A percentile compares a stretch with the other conserved stretches of the same genome.
Conservation (phyloP, 2,113 vertebrate genomes). For the Scopus umbretta region DNA sequence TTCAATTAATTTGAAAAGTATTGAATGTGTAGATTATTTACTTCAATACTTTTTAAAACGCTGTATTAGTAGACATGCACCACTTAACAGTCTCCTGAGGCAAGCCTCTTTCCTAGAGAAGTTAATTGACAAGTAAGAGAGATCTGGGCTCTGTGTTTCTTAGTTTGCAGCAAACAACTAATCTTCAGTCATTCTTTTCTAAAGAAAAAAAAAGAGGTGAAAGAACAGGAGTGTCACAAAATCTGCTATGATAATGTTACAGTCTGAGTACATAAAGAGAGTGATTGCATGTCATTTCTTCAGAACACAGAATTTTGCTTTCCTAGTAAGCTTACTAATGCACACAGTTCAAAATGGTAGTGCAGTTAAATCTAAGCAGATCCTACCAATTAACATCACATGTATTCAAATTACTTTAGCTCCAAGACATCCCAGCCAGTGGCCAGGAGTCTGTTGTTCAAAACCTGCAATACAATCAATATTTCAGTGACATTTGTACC, state of each 20-base stretch:
- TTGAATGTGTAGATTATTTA: not conserved
- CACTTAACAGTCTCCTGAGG: not conserved
- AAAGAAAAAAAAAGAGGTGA: not conserved
- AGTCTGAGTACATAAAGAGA: not conserved
- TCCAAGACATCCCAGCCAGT: not conserved
- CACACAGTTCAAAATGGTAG: not conserved
- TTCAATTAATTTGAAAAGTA: not conserved
- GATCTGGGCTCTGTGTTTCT: not conserved
- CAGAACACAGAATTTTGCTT: not conserved
- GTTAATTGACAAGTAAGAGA: not conserved
- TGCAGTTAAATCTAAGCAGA: not conserved
- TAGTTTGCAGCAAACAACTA: not conserved
- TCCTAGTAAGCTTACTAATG: not conserved
- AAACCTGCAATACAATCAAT: not conserved
- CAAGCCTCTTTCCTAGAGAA: not conserved
- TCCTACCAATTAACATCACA: not conserved
- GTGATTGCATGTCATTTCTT: not conserved
- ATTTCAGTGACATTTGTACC: not conserved
- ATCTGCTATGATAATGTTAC: not conserved
- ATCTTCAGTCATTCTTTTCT: not conserved
- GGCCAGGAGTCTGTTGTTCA: not conserved
- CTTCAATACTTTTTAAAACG: not conserved
- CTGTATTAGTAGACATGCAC: not conserved
- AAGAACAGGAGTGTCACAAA: not conserved
- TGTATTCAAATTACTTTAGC: not conserved